Base-by-base conservation (phyloP, 1,140 invertebrate species). In the Drosophila nigrodunni region DNA sequence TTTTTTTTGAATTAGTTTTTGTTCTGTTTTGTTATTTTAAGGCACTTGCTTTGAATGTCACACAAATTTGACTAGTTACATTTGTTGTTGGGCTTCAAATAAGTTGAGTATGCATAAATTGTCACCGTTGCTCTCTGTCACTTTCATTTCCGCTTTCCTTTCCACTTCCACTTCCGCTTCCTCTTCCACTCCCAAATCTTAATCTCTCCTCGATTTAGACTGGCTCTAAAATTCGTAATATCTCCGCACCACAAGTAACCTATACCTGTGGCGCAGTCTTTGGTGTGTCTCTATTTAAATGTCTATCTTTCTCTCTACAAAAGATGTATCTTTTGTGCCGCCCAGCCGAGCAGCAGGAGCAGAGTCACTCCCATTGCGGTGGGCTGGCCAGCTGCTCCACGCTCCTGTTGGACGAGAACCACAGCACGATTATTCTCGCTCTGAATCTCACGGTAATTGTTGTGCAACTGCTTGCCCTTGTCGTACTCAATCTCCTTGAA, bases 401-500 rank as follows among this genome's bases (percentile, higher is more conserved):
- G 8, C 46, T 54, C 50, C 15, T 74, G 60, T 25, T 72, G 21
- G 7, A 92, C 91, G 4, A 92, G 25, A 1, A 92, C 78, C 21
- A 92, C 67, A 3, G 89, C 78, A 6, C 92, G 86, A 64, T 90
- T 87, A 49, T 94, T 93, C 11, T 91, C 72, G 15, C 74, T 71
- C 71, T 94, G 93, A 15, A 94, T 44, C 49, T 88, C 86, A 21
- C 93, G 82, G 76, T 87, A 94, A 37, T 93, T 94, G 74, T 93
- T 88, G n/a, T 77, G 78, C 62, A 94, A 62, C 39, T 82, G 66
- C 57, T 82, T 78, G 49, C 92, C 91, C 59, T 91, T 71, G 0
- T 90, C 87, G 13, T 88, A 88, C 61, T 93, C 88, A 35, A 93
- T 81, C 57, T 81, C 66, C 66, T 93, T 91, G 71, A 94, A 94